phyloP scores from a whole-genome alignment of 2,888 invertebrate genomes.

The Ecdyonurus torrentis region DNA sequence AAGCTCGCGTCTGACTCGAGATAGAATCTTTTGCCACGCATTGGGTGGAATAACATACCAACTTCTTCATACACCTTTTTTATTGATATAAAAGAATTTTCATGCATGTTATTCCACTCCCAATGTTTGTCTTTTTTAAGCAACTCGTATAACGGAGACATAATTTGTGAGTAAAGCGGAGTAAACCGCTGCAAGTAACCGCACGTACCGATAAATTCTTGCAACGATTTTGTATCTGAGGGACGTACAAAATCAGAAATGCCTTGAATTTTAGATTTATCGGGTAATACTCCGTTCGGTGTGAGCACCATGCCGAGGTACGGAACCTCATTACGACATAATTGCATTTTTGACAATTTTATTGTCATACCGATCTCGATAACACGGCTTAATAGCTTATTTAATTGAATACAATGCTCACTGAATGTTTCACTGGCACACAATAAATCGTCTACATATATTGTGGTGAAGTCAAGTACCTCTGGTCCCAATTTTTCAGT shows the following conservation, averaged over 20 bases:
- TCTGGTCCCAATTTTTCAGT: not conserved
- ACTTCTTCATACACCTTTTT: not conserved
- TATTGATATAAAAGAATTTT: not conserved
- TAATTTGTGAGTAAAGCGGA: not conserved
- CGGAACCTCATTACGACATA: not conserved
- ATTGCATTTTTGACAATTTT: not conserved
- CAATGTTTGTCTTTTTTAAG: not conserved
- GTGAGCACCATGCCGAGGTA: not conserved
- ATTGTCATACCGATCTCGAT: not conserved
- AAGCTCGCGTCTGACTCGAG: not conserved
- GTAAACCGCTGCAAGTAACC: not conserved
- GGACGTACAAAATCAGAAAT: not conserved
- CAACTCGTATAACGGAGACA: not conserved
- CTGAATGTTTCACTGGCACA: not conserved
- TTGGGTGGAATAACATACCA: not conserved
- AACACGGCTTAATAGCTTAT: not conserved
- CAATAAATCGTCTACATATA: not conserved
- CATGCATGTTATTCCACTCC: not conserved
- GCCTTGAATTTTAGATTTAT: not conserved
- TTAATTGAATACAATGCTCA: not conserved
- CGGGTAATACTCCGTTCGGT: not conserved
- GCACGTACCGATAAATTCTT: not conserved
- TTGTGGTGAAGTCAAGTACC: not conserved
- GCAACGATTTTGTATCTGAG: not conserved
- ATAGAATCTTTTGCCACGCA: not conserved